Conservation (phyloP, 2,113 vertebrate genomes). For the Leiothrix lutea region DNA sequence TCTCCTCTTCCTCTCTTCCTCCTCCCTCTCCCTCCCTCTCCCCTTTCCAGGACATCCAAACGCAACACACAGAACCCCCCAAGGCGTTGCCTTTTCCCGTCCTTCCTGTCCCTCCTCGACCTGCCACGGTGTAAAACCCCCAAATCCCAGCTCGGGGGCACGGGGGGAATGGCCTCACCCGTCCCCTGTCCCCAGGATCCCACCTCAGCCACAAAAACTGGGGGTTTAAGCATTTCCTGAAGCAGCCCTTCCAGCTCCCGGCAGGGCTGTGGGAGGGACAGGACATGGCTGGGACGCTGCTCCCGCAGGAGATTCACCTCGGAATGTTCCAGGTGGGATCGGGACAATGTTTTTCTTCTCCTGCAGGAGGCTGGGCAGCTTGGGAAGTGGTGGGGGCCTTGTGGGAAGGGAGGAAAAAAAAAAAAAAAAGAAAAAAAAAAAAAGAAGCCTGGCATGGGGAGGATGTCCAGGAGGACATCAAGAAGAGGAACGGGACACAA, state of each 20-base stretch:
- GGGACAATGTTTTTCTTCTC: neutral
- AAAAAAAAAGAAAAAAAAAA: neutral
- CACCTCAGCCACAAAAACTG: neutral
- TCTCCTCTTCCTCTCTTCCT: neutral
- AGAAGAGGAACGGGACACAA: neutral
- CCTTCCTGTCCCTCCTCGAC: neutral
- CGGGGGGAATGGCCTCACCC: neutral
- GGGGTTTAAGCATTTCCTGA: accelerated
- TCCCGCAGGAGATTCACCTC: neutral
- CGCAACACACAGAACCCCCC: neutral
- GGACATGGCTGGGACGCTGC: neutral
- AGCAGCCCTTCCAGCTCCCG: neutral
- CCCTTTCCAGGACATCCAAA: neutral
- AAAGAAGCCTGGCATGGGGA: no score
- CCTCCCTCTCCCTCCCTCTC: neutral
- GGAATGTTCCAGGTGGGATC: accelerated
- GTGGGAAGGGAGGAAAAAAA: neutral
- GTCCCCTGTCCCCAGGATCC: neutral
- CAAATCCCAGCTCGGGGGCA: neutral
- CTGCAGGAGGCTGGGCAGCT: no score
- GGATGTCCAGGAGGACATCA: neutral
- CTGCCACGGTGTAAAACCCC: neutral
- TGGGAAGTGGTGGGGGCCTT: neutral
- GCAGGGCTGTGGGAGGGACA: neutral
- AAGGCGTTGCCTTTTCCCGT: neutral